These are phyloP conservation scores for Yponomeuta malinellus DNA, from an alignment of 2,888 invertebrate species.

Conservation along the genomic window DNA sequence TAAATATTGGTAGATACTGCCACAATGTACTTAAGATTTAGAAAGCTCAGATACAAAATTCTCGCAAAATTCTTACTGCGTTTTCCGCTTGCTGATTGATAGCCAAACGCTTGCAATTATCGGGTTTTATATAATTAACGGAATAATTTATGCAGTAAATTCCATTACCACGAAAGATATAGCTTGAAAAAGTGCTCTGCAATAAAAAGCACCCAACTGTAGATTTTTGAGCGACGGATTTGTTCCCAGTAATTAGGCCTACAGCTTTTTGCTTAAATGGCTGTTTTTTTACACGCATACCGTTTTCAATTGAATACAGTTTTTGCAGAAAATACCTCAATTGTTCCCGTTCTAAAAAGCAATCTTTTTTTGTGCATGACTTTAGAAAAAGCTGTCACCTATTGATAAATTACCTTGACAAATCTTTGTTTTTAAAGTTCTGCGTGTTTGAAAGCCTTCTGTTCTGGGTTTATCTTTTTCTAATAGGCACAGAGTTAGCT, in stretches of 20 bases:
- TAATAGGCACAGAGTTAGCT: neutral
- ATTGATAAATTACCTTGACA: neutral
- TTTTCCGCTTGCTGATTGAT: conserved; percentile 32
- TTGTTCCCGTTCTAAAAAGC: neutral
- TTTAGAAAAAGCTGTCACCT: neutral
- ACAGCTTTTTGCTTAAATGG: neutral
- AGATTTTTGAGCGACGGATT: conserved; percentile 18
- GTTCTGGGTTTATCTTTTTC: neutral
- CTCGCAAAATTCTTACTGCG: conserved; percentile 33
- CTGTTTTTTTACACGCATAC: neutral
- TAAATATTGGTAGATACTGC: conserved; percentile 57
- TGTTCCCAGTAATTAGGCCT: conserved; percentile 15
- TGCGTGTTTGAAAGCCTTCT: too few species aligned
- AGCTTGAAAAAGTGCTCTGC: neutral
- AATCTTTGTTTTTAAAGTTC: neutral
- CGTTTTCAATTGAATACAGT: neutral
- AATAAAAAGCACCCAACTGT: neutral
- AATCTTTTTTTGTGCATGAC: neutral
- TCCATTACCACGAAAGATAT: neutral
- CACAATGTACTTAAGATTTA: conserved; percentile 54
- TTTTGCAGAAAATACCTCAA: neutral
- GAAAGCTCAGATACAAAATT: conserved; percentile 39
- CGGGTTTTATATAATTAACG: neutral
- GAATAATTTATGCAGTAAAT: neutral
- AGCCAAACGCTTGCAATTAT: conserved; percentile 20